phyloP scores from a whole-genome alignment of 2,113 vertebrate species.

The Junco hyemalis region DNA sequence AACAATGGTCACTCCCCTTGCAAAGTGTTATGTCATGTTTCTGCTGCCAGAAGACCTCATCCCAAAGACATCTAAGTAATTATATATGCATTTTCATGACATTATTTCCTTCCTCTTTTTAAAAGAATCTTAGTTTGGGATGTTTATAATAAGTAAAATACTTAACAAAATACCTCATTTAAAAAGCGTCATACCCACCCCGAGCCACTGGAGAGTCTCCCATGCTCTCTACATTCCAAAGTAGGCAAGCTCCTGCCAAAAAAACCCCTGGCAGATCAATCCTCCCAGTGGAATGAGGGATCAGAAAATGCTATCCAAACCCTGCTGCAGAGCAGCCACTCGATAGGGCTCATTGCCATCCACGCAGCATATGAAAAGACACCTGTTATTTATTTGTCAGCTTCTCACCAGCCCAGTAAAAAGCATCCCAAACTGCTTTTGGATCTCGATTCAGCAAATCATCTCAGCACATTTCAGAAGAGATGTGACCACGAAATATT shows the following conservation, averaged over 20 bases:
- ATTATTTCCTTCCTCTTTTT: not conserved
- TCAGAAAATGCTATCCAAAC: slow-evolving; percentile 29
- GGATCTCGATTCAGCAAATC: not conserved
- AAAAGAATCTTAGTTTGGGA: not conserved
- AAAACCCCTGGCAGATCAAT: not conserved
- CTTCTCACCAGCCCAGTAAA: not conserved
- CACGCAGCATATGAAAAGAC: not conserved
- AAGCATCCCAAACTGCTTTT: not conserved
- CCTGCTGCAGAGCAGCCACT: not conserved
- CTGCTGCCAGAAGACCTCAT: not conserved
- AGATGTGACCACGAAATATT: not conserved
- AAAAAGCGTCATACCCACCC: not conserved
- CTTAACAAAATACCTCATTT: not conserved
- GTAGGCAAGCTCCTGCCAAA: not conserved
- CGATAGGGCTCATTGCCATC: not conserved
- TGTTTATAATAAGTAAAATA: not conserved
- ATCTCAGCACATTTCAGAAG: not conserved
- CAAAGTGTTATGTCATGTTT: not conserved
- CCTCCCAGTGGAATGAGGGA: not conserved
- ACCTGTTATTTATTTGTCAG: not conserved
- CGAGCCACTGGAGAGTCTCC: not conserved
- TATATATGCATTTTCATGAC: not conserved
- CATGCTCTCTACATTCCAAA: not conserved
- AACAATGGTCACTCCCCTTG: not conserved
- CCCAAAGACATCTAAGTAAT: not conserved